A percentile compares a stretch with the other conserved stretches of the same genome.
Conservation (phyloP, 2,113 vertebrate genomes). For the human (Homo sapiens) region GRCh38 chr18:51936501-51937000, state of each 20-base stretch:
- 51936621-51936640: background rate
- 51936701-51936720: background rate
- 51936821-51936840: background rate
- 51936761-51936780: constrained; percentile 15
- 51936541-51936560: background rate
- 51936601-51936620: background rate
- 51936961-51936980: background rate
- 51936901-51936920: background rate
- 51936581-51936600: background rate
- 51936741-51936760: constrained; percentile 7
- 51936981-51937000: background rate
- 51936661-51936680: constrained; percentile 43
- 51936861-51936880: background rate
- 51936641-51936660: constrained; percentile 11
- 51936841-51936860: background rate
- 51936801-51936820: background rate
- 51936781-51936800: constrained; percentile 1
- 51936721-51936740: background rate
- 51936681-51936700: constrained; percentile 28
- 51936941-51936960: background rate
- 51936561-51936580: background rate
- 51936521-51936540: background rate
- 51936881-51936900: background rate
- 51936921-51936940: background rate
- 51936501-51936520: background rate